Conservation (phyloP, 2,888 invertebrate genomes). For the Lagria hirta region DNA sequence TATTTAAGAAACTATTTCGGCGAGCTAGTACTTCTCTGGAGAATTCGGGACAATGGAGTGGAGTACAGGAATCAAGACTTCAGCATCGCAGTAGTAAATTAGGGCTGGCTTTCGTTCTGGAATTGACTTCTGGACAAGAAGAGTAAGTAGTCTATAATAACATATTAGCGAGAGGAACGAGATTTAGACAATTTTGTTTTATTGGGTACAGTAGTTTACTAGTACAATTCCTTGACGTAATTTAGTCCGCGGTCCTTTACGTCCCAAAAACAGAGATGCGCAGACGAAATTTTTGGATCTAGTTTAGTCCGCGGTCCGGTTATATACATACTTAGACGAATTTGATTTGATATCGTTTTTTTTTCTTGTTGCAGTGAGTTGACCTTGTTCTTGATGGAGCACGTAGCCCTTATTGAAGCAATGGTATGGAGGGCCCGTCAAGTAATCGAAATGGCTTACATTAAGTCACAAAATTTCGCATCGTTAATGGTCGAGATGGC, state of each 20-base stretch:
- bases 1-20: slow-evolving; percentile 59
- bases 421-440: slow-evolving; percentile 70
- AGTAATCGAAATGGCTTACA: slow-evolving; percentile 67
- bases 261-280: too few species aligned
- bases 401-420: slow-evolving; percentile 73
- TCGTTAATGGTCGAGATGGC: slow-evolving; percentile 59
- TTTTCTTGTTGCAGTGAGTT: slow-evolving; percentile 26
- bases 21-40: slow-evolving; percentile 60
- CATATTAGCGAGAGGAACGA: neutral
- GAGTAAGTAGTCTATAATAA: slow-evolving; percentile 48
- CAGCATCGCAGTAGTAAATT: slow-evolving; percentile 55
- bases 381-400: slow-evolving; percentile 74
- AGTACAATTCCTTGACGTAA: too few species aligned
- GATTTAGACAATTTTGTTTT: too few species aligned
- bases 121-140: slow-evolving; percentile 59
- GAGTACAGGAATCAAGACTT: slow-evolving; percentile 32
- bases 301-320: too few species aligned
- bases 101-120: slow-evolving; percentile 68
- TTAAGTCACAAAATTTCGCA: slow-evolving; percentile 55
- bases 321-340: too few species aligned
- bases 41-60: slow-evolving; percentile 44
- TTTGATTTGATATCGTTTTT: too few species aligned
- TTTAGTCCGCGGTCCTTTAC: too few species aligned
- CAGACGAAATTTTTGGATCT: too few species aligned
- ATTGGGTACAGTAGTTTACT: too few species aligned